A percentile compares a stretch with the other conserved stretches of the same genome.
These are phyloP conservation scores for Babyrousa celebensis DNA, from an alignment of 2,797 vertebrate genomes.

Conservation along the genomic window DNA sequence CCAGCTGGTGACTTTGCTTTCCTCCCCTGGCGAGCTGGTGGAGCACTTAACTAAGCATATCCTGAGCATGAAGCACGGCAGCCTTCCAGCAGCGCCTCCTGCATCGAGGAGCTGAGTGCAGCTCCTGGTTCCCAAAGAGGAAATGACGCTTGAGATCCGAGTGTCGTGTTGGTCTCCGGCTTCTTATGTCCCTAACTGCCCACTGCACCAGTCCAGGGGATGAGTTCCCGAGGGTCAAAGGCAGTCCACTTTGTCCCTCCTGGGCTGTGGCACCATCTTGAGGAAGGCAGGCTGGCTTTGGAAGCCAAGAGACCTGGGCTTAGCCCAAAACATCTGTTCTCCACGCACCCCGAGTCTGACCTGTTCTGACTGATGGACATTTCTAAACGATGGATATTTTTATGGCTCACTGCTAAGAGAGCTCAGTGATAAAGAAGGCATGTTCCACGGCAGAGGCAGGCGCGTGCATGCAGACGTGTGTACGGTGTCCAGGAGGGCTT, in stretches of 20 bases:
- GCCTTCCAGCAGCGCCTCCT: not conserved
- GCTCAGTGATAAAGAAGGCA: not conserved
- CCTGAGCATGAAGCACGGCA: not conserved
- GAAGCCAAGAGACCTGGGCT: too few species aligned
- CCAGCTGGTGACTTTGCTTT: not conserved
- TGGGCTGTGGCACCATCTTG: not conserved
- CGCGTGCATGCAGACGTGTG: not conserved
- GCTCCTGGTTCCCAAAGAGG: not conserved
- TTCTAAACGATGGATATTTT: not conserved
- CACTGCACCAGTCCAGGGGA: not conserved
- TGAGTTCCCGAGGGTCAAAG: not conserved
- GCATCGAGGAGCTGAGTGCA: too few species aligned
- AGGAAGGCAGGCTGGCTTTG: not conserved
- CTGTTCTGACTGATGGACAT: not conserved
- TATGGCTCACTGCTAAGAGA: not conserved
- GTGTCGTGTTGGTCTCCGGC: not conserved
- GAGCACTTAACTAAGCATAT: not conserved
- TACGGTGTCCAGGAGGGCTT: rapidly evolving
- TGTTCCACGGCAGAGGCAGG: rapidly evolving
- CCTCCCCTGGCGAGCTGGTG: not conserved
- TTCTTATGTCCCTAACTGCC: not conserved
- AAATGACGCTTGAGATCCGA: not conserved
- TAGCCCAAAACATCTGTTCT: not conserved
- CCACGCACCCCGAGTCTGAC: too few species aligned
- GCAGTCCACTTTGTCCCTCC: not conserved